Conservation (phyloP, 2,797 vertebrate species). For the Alcedo atthis region DNA sequence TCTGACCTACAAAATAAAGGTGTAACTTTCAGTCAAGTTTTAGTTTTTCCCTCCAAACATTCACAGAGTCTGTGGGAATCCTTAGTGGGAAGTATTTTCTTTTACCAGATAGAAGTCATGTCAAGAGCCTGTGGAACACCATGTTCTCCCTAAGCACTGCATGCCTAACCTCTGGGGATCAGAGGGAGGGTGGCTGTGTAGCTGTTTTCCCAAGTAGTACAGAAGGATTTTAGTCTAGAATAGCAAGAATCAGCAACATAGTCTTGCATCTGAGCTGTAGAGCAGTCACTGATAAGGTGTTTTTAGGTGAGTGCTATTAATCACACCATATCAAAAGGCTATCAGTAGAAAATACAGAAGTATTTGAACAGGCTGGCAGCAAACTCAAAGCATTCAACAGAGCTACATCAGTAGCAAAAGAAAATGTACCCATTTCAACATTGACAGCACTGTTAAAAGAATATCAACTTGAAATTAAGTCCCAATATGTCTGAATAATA, state of each 20-base stretch:
- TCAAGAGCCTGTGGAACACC: neutral
- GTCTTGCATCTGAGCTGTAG: neutral
- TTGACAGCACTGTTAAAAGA: neutral
- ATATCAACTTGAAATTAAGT: neutral
- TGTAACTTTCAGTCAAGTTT: neutral
- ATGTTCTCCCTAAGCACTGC: neutral
- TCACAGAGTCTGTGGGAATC: too few relatives aligned
- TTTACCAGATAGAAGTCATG: neutral
- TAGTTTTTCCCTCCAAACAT: too few relatives aligned
- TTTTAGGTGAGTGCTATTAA: neutral
- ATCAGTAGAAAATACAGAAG: neutral
- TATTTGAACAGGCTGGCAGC: neutral
- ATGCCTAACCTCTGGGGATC: neutral
- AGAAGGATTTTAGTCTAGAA: neutral
- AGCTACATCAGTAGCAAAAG: neutral
- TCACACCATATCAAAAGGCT: neutral
- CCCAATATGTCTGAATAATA: neutral
- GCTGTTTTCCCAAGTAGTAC: neutral
- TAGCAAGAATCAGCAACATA: neutral
- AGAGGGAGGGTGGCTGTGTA: neutral
- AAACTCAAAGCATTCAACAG: neutral
- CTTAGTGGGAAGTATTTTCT: neutral
- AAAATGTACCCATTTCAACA: neutral
- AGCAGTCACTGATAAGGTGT: neutral
- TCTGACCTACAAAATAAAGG: constrained; percentile 85